Evolutionary conservation across 1,140 invertebrate genomes (phyloP), one percentile per base, ranked within the genome.

Genomic region (Nixonia krombeini): DNA sequence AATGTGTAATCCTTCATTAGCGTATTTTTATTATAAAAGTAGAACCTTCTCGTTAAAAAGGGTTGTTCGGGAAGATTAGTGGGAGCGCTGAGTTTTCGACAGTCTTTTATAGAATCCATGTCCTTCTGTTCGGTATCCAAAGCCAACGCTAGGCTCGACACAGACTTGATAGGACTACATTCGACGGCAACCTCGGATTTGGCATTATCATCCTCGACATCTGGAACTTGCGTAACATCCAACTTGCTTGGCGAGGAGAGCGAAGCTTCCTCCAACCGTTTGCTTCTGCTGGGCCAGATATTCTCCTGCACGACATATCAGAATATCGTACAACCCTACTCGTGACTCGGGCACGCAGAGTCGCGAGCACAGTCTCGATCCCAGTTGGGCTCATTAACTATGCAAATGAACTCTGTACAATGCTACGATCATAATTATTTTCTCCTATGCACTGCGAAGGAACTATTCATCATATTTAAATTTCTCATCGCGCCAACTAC

Each of bases 391-490:
- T 63, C 46, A 59, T 69, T 69, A 59, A 38, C 21, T 52, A 70
- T 70, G 67, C 56, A 70, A 70, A 70, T 70, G 59, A 47, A 61
- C 44, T 49, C 51, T 57, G 50, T 52, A 61, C 51, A 61, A 45
- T 28, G 33, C 45, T 26, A 37, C 55, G 50, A 55, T 56, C 63
- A 64, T 64, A 70, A 70, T 70, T 70, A 64, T 70, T 70, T 59
- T 70, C 50, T 56, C 42, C 41, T 53, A 51, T 42, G 44, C 28
- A 29, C 53, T 59, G 57, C 13, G 49, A 25, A 56, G 44, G 4
- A 49, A 64, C 53, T 57, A 62, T 65, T 65, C 61, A 45, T 65
- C 56, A 70, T 70, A 65, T 70, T 70, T 65, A 51, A 69, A 69
- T 56, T 55, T 64, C 40, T 52, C 47, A 68, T 57, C 41, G 46